Evolutionary conservation across 2,797 vertebrate genomes (phyloP).

Genomic region (Botia kubotai): DNA sequence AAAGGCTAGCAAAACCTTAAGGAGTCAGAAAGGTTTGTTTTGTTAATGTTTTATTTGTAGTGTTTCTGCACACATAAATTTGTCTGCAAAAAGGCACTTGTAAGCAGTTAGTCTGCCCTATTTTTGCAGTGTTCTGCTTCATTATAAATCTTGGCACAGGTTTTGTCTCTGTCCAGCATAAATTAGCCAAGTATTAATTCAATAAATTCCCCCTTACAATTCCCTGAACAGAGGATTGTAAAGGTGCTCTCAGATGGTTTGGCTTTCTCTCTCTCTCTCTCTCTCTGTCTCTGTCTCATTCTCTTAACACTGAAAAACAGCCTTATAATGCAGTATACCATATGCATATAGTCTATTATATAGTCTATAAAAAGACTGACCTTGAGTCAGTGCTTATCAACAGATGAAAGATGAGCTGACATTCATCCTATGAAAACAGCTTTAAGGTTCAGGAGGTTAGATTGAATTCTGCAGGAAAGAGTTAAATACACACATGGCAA

Average conservation of each 20-base stretch:
- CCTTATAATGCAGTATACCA: constrained; percentile 8
- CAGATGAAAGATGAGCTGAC: background rate
- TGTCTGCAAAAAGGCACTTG: background rate
- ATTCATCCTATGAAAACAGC: constrained; percentile 1
- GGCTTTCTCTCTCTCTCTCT: background rate
- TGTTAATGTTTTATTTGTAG: constrained; percentile 27
- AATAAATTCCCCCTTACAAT: constrained; percentile 60
- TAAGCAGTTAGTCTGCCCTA: constrained; percentile 52
- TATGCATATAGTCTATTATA: background rate
- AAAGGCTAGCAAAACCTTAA: background rate
- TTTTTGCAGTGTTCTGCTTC: constrained; percentile 52
- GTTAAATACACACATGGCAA: constrained; percentile 1
- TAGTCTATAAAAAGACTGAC: background rate
- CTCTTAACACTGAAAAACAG: background rate
- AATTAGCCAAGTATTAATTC: constrained; percentile 72
- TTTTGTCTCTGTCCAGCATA: constrained; percentile 67
- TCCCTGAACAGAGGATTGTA: constrained; percentile 55
- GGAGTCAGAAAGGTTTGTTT: background rate
- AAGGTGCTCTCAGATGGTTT: constrained; percentile 25
- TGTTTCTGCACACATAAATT: constrained; percentile 1
- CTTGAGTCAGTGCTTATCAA: constrained; percentile 17
- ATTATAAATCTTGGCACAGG: constrained; percentile 68
- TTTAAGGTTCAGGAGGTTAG: background rate
- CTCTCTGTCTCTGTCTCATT: background rate
- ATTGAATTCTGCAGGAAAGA: background rate